These are phyloP conservation scores for Byasa hedistus DNA, from an alignment of 2,888 invertebrate species.

Conservation along the genomic window DNA sequence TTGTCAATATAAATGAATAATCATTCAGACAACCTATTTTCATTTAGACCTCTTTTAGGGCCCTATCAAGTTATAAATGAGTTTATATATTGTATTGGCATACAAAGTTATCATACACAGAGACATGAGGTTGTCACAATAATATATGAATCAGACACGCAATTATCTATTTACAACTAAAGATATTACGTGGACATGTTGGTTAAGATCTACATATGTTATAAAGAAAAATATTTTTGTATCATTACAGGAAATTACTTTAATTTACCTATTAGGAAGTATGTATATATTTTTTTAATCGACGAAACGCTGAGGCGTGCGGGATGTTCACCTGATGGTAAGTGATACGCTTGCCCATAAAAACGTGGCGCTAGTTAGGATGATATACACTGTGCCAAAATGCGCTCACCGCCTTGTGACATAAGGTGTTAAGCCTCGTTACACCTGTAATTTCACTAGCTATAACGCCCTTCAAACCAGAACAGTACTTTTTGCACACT, in stretches of 20 bases:
- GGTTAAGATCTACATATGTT: background rate
- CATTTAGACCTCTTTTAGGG: conserved; percentile 7
- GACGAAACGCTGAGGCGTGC: too few species aligned
- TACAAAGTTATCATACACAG: conserved; percentile 21
- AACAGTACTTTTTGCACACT: too few species aligned
- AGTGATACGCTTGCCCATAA: too few species aligned
- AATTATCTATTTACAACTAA: conserved; percentile 2
- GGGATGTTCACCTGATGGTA: too few species aligned
- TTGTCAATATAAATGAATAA: background rate
- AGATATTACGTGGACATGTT: conserved; percentile 6
- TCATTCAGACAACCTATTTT: conserved; percentile 4
- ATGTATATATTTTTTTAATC: too few species aligned
- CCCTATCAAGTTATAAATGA: conserved; percentile 22
- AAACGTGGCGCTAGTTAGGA: too few species aligned
- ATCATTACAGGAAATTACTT: background rate
- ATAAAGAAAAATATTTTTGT: background rate
- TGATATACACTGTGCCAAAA: too few species aligned
- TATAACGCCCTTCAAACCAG: too few species aligned
- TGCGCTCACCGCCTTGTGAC: too few species aligned
- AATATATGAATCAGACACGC: conserved; percentile 7
- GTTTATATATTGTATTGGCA: conserved; percentile 14
- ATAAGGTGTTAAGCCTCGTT: too few species aligned
- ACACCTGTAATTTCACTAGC: too few species aligned
- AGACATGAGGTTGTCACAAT: conserved; percentile 17
- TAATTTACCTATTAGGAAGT: too few species aligned